Conservation (phyloP, 2,888 invertebrate genomes). For the Idaea straminata region DNA sequence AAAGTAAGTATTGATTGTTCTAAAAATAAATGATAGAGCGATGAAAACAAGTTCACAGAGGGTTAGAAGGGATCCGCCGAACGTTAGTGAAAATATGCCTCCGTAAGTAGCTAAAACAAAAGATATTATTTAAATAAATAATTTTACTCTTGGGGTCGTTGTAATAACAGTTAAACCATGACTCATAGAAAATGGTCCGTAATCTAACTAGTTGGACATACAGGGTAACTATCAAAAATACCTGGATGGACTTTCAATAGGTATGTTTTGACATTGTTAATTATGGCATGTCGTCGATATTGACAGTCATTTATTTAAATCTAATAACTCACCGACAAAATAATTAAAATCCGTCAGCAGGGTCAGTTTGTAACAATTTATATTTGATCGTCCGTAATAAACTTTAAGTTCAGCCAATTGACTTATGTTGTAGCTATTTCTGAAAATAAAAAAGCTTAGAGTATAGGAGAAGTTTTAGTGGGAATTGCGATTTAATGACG, state of each 20-base stretch:
- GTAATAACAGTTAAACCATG: too few relatives aligned
- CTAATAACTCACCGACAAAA: slow-evolving; percentile 55
- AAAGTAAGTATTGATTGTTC: not conserved
- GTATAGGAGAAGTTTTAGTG: too few relatives aligned
- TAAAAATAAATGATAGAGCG: not conserved
- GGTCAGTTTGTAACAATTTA: slow-evolving; percentile 59
- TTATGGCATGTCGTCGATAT: not conserved
- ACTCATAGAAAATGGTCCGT: not conserved
- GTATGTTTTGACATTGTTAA: not conserved
- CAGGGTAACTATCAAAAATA: not conserved
- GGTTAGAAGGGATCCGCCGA: slow-evolving; percentile 63
- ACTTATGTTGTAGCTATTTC: slow-evolving; percentile 39
- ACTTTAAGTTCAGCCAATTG: slow-evolving; percentile 55
- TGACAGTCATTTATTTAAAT: slow-evolving; percentile 4
- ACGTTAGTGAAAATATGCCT: slow-evolving; percentile 60
- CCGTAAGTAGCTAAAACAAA: slow-evolving; percentile 63
- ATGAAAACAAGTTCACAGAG: slow-evolving; percentile 53
- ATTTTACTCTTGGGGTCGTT: not conserved
- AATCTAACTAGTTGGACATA: not conserved
- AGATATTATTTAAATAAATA: slow-evolving; percentile 4
- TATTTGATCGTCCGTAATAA: slow-evolving; percentile 56
- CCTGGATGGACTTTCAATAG: not conserved
- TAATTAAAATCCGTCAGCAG: slow-evolving; percentile 56
- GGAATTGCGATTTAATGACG: too few relatives aligned
- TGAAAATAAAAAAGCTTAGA: slow-evolving; percentile 29